Conservation (phyloP, 2,888 invertebrate species). For the Amaurobius ferox region DNA sequence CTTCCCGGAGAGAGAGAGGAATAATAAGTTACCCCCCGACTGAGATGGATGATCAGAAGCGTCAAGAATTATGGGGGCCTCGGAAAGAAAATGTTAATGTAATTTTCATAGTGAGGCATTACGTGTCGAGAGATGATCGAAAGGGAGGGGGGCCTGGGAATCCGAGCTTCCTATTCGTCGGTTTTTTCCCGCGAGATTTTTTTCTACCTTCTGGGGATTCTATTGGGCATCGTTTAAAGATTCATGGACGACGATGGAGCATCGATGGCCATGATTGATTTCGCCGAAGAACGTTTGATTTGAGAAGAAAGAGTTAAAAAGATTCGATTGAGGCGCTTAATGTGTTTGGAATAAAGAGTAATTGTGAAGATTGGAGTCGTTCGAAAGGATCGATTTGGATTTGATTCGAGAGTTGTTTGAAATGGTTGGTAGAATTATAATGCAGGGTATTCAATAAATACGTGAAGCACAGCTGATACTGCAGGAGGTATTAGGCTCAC, state of each 20-base stretch:
- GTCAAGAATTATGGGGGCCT: conserved; percentile 63
- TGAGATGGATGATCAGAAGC: conserved; percentile 57
- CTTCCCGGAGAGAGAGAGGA: conserved; percentile 15
- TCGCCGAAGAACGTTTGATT: conserved; percentile 24
- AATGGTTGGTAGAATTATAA: too few species aligned
- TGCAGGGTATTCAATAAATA: too few species aligned
- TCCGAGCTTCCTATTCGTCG: conserved; percentile 44
- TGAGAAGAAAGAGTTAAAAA: conserved; percentile 14
- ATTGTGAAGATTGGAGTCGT: background rate
- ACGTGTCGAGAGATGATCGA: conserved; percentile 43
- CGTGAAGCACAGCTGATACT: too few species aligned
- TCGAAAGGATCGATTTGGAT: background rate
- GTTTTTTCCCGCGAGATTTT: conserved; percentile 22
- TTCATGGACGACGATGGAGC: conserved; percentile 55
- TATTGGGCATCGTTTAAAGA: conserved; percentile 52
- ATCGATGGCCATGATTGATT: conserved; percentile 63
- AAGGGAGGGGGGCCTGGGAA: conserved; percentile 32
- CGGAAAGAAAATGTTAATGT: conserved; percentile 69
- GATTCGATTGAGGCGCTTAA: conserved; percentile 2
- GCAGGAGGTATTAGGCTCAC: too few species aligned
- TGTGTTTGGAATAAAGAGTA: conserved; percentile 9
- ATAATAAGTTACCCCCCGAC: conserved; percentile 47
- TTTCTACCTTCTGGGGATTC: conserved; percentile 27
- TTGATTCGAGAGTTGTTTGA: too few species aligned
- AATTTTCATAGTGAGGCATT: conserved; percentile 70